These are phyloP conservation scores for Vesta saturnalis DNA, from an alignment of 2,888 invertebrate genomes.

Conservation along the genomic window DNA sequence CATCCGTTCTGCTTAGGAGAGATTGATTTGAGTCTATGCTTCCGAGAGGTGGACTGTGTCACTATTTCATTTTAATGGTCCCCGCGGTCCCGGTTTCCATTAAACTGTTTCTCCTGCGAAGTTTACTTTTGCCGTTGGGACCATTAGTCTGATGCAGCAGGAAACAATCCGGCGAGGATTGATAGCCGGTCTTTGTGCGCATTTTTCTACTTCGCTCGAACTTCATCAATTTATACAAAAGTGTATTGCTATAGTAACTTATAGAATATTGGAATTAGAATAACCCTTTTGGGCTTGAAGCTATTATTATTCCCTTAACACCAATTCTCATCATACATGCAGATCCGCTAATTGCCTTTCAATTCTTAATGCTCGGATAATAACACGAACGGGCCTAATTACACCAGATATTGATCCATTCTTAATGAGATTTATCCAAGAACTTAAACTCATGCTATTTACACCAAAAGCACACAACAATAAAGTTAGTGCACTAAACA, in stretches of 20 bases:
- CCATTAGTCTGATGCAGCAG: constrained; percentile 64
- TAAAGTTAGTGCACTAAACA: no score
- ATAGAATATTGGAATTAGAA: background rate
- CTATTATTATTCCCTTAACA: constrained; percentile 22
- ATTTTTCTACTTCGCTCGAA: constrained; percentile 53
- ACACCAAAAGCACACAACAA: no score
- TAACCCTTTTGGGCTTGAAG: constrained; percentile 20
- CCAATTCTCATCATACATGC: constrained; percentile 27
- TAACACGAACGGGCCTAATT: constrained; percentile 22
- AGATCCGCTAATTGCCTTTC: constrained; percentile 30
- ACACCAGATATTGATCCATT: background rate
- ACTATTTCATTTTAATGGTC: constrained; percentile 70
- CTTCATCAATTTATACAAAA: constrained; percentile 17
- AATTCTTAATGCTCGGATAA: constrained; percentile 30
- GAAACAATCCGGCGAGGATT: constrained; percentile 65
- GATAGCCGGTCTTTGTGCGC: constrained; percentile 57
- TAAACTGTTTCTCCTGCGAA: constrained; percentile 66
- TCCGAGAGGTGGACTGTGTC: constrained; percentile 51
- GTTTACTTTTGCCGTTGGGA: constrained; percentile 64
- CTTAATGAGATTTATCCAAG: background rate
- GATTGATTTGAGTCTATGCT: constrained; percentile 56
- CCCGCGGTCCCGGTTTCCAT: constrained; percentile 67
- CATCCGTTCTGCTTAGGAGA: constrained; percentile 60
- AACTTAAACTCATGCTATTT: no score
- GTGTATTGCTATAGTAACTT: background rate